phyloP scores from a whole-genome alignment of 2,888 invertebrate species.

The Tetanocera ferruginea region DNA sequence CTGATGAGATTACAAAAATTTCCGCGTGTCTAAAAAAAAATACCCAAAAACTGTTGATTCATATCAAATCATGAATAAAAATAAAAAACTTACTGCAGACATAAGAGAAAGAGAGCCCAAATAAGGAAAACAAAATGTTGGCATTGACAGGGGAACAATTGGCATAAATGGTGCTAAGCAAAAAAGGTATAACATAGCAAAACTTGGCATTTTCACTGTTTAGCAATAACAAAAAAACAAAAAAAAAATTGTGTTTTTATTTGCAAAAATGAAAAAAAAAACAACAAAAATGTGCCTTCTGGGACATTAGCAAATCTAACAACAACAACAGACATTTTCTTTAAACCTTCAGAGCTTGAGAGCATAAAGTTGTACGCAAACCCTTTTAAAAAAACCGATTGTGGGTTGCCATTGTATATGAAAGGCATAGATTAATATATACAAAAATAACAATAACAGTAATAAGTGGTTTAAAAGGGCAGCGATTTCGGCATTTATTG shows the following conservation, averaged over 20 bases:
- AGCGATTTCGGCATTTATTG: constrained; percentile 8
- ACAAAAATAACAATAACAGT: constrained; percentile 4
- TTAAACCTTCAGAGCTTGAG: too few species aligned
- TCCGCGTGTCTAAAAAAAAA: too few species aligned
- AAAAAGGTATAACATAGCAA: neutral
- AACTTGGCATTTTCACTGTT: neutral
- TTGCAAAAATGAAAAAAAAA: neutral
- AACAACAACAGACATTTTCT: neutral
- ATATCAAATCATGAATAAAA: too few species aligned
- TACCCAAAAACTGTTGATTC: too few species aligned
- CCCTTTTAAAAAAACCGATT: neutral
- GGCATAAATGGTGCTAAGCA: neutral
- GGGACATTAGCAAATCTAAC: neutral
- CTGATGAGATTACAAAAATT: too few species aligned
- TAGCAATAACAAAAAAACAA: neutral
- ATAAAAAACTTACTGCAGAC: too few species aligned
- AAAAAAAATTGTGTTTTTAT: neutral
- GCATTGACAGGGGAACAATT: constrained; percentile 25
- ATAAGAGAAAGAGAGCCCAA: neutral
- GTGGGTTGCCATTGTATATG: neutral
- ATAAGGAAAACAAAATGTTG: neutral
- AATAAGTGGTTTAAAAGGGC: constrained; percentile 8
- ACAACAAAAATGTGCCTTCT: neutral
- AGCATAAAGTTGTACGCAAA: neutral
- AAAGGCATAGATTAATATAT: neutral